A percentile compares a stretch with the other conserved stretches of the same genome.
phyloP scores from a whole-genome alignment of 2,113 vertebrate genomes.

The Potamarius usumacintae region DNA sequence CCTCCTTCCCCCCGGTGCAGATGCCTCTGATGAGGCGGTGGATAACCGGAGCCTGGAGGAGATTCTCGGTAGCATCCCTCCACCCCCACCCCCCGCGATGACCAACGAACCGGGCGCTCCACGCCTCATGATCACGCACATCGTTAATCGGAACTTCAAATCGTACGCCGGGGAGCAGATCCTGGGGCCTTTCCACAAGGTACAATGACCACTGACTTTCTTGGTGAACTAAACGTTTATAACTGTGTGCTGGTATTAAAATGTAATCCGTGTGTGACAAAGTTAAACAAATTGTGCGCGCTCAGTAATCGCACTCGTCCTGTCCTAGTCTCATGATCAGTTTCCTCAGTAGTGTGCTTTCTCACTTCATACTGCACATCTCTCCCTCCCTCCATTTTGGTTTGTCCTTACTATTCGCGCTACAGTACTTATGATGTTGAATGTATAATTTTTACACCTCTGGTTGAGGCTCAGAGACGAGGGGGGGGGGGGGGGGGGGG shows the following conservation, averaged over 20 bases:
- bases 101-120: constrained; percentile 96
- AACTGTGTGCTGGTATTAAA: neutral
- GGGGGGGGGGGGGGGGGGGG: no score
- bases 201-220: constrained; percentile 60
- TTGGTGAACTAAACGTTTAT: neutral
- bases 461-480: neutral
- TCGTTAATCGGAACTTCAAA: constrained; percentile 98
- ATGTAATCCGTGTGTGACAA: neutral
- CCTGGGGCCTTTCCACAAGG: constrained; percentile 98
- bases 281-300: neutral
- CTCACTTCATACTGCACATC: neutral
- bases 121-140: constrained; percentile 97
- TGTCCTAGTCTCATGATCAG: neutral
- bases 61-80: constrained; percentile 92
- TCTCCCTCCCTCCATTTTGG: neutral
- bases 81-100: constrained; percentile 96
- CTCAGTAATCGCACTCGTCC: neutral
- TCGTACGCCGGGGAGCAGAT: constrained; percentile 91
- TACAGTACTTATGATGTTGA: neutral
- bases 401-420: neutral
- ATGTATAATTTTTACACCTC: neutral
- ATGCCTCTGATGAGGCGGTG: constrained; percentile 71
- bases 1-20: constrained; percentile 64
- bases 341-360: neutral
- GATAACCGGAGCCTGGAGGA: constrained; percentile 93